A percentile compares a stretch with the other conserved stretches of the same genome.
Evolutionary conservation across 2,113 vertebrate genomes (phyloP).

Genomic region (Xiphophorus maculatus): DNA sequence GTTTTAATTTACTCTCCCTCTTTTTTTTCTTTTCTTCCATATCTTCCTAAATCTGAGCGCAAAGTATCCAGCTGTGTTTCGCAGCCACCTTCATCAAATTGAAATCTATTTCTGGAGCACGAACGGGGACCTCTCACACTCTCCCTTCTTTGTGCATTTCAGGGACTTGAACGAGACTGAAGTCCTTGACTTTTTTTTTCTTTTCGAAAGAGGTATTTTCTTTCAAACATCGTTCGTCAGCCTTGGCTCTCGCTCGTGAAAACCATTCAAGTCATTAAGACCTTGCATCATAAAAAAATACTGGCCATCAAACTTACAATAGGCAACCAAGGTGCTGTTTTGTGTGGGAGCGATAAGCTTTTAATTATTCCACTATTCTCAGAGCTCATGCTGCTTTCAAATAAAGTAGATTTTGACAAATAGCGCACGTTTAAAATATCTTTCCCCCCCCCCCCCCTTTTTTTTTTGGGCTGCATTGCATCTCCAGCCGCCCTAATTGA

Average conservation of each 20-base stretch:
- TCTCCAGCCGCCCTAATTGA: slow-evolving; percentile 17
- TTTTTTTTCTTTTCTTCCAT: background rate
- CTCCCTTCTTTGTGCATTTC: slow-evolving; percentile 24
- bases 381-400: slow-evolving; percentile 24
- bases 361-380: slow-evolving; percentile 58
- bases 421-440: slow-evolving; percentile 4
- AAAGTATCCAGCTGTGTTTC: slow-evolving; percentile 26
- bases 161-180: slow-evolving; percentile 19
- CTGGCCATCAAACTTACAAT: slow-evolving; percentile 45
- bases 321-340: slow-evolving; percentile 60
- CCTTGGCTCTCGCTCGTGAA: slow-evolving; percentile 24
- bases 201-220: background rate
- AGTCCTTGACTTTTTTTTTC: slow-evolving; percentile 69
- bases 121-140: slow-evolving; percentile 11
- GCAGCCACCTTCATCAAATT: slow-evolving; percentile 34
- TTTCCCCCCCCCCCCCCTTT: background rate
- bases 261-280: slow-evolving; percentile 47
- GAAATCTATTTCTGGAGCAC: slow-evolving; percentile 51
- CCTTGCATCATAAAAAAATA: slow-evolving; percentile 55
- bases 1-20: slow-evolving; percentile 45
- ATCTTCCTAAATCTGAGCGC: slow-evolving; percentile 6
- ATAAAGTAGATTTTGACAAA: slow-evolving; percentile 27
- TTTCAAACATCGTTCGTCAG: slow-evolving; percentile 41
- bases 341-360: slow-evolving; percentile 63
- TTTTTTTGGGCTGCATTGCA: slow-evolving; percentile 4